These are phyloP conservation scores for Lepidocyrtoides sp. DNA, from an alignment of 2,888 invertebrate species.

Conservation along the genomic window DNA sequence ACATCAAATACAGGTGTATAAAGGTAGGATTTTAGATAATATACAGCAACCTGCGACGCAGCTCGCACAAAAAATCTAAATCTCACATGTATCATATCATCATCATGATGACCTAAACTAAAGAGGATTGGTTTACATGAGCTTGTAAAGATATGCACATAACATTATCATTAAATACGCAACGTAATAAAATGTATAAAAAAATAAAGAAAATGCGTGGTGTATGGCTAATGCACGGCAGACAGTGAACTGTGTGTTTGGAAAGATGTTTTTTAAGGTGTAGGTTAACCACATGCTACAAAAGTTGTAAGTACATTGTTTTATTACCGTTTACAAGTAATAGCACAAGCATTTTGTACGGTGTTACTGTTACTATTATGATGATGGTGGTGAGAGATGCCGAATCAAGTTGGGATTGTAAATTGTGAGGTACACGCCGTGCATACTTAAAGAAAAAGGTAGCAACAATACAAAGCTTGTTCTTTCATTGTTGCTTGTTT, in stretches of 20 bases:
- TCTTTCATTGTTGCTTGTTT: neutral
- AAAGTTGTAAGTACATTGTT: constrained; percentile 43
- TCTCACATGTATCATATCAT: neutral
- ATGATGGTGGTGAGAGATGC: neutral
- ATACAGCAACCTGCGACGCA: too few relatives aligned
- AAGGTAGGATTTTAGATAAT: too few relatives aligned
- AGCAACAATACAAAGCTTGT: neutral
- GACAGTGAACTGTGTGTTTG: neutral
- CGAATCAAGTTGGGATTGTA: neutral
- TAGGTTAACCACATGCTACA: constrained; percentile 59
- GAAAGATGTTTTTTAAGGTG: constrained; percentile 22
- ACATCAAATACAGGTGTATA: neutral
- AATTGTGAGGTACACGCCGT: constrained; percentile 3
- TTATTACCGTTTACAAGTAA: constrained; percentile 15
- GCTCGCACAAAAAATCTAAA: neutral
- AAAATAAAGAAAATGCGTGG: constrained; percentile 2
- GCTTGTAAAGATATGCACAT: constrained; percentile 66
- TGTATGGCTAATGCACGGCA: constrained; percentile 32
- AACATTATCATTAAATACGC: constrained; percentile 53
- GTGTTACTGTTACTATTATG: neutral
- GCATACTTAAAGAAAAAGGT: constrained; percentile 23
- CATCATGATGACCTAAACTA: constrained; percentile 60
- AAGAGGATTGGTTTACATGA: constrained; percentile 54
- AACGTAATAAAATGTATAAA: neutral
- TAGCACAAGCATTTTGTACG: constrained; percentile 5